A percentile compares a stretch with the other conserved stretches of the same genome.
Evolutionary conservation across 2,113 vertebrate species (phyloP).

Genomic region (Thunnus thynnus): DNA sequence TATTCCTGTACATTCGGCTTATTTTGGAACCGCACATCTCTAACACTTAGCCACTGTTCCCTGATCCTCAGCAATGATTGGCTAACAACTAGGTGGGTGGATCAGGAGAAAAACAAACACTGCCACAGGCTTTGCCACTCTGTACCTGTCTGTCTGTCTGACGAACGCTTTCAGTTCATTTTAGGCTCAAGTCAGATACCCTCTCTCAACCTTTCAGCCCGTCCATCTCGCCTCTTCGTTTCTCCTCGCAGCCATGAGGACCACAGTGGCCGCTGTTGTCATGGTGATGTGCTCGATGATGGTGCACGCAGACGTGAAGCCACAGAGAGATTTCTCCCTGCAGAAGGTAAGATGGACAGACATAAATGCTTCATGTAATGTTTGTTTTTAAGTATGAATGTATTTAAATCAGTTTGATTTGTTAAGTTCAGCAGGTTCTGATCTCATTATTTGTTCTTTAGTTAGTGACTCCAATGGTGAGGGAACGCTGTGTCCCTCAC

Average conservation of each 20-base stretch:
- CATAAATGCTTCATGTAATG: not conserved
- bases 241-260: constrained; percentile 76
- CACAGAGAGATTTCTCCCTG: constrained; percentile 83
- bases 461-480: not conserved
- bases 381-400: not conserved
- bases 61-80: constrained; percentile 64
- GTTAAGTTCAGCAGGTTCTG: not conserved
- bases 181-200: constrained; percentile 31
- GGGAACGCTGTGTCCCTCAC: constrained; percentile 15
- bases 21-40: constrained; percentile 53
- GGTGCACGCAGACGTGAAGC: constrained; percentile 72
- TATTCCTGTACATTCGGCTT: not conserved
- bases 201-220: constrained; percentile 17
- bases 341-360: constrained; percentile 76
- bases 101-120: constrained; percentile 69
- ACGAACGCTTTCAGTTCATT: constrained; percentile 24
- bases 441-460: not conserved
- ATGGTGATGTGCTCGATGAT: constrained; percentile 68
- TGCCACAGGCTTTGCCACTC: constrained; percentile 63
- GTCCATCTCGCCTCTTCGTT: not conserved
- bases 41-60: constrained; percentile 67
- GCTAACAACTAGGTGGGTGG: constrained; percentile 70
- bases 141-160: constrained; percentile 33
- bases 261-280: constrained; percentile 60
- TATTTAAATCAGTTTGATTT: constrained; percentile 1